phyloP scores from a whole-genome alignment of 2,888 invertebrate genomes.

The Caenorhabditis wallacei region DNA sequence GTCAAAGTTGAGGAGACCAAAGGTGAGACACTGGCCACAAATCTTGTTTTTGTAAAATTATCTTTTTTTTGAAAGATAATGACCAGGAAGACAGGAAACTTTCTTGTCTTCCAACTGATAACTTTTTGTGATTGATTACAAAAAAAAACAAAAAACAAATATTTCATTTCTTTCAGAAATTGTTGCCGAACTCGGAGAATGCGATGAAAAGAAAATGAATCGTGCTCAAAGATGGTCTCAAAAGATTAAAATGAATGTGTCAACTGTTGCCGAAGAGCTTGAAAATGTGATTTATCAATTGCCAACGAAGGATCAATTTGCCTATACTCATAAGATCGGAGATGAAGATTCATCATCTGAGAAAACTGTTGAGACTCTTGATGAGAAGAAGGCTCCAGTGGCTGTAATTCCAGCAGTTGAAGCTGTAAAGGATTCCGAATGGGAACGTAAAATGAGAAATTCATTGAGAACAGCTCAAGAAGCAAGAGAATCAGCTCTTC shows the following conservation, averaged over 20 bases:
- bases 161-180: slow-evolving; percentile 68
- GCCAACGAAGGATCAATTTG: slow-evolving; percentile 80
- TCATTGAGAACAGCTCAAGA: slow-evolving; percentile 55
- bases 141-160: slow-evolving; percentile 10
- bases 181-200: slow-evolving; percentile 67
- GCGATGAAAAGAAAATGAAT: slow-evolving; percentile 69
- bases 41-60: slow-evolving; percentile 8
- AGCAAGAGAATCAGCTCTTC: slow-evolving; percentile 51
- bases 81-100: slow-evolving; percentile 19
- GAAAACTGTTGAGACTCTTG: slow-evolving; percentile 67
- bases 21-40: slow-evolving; percentile 53
- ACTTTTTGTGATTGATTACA: slow-evolving; percentile 1
- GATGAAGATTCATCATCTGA: slow-evolving; percentile 73
- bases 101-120: slow-evolving; percentile 21
- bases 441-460: slow-evolving; percentile 59
- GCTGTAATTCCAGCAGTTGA: slow-evolving; percentile 22
- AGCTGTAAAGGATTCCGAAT: slow-evolving; percentile 47
- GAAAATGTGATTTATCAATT: slow-evolving; percentile 81
- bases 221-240: slow-evolving; percentile 78
- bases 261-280: slow-evolving; percentile 79
- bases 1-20: slow-evolving; percentile 67
- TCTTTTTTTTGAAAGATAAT: background rate
- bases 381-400: slow-evolving; percentile 39
- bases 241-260: slow-evolving; percentile 78
- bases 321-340: slow-evolving; percentile 78